Percentiles rank a stretch among this genome's conserved stretches.
Evolutionary conservation across 2,113 vertebrate genomes (phyloP).

Genomic region (Chlorodrepanis virens): DNA sequence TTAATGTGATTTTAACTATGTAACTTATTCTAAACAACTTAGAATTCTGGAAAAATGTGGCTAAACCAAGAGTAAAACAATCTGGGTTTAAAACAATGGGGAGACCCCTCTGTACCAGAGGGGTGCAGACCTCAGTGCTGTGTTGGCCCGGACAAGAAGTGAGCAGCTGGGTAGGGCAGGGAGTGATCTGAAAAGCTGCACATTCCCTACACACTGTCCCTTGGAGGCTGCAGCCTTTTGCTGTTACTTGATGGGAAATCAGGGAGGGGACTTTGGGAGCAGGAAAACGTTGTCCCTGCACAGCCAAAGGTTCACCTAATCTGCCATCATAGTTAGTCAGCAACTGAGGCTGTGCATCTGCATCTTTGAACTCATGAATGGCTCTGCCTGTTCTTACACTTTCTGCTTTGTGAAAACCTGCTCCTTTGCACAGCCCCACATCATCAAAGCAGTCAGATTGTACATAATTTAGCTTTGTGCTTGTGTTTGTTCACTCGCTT

Average conservation of each 20-base stretch:
- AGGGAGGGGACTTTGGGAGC: not conserved
- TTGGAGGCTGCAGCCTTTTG: not conserved
- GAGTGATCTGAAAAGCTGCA: not conserved
- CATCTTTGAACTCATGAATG: not conserved
- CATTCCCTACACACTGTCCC: accelerated
- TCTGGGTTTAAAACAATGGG: not conserved
- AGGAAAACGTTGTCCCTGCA: not conserved
- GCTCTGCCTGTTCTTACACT: not conserved
- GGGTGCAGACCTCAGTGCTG: not conserved
- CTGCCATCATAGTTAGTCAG: not conserved
- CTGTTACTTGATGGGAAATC: not conserved
- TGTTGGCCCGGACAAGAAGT: not conserved
- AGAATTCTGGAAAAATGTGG: not conserved
- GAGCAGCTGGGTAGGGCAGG: not conserved
- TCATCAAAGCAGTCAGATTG: not conserved
- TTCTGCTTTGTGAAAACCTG: not conserved
- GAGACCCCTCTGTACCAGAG: not conserved
- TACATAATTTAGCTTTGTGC: not conserved
- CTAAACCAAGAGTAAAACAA: not conserved
- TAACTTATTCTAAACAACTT: not conserved
- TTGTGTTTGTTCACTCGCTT: not conserved
- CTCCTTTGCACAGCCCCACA: not conserved
- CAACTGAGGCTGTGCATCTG: not conserved
- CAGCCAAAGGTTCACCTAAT: not conserved
- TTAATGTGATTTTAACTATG: not conserved